phyloP scores from a whole-genome alignment of 2,888 invertebrate species.

The Andrena flavipes region DNA sequence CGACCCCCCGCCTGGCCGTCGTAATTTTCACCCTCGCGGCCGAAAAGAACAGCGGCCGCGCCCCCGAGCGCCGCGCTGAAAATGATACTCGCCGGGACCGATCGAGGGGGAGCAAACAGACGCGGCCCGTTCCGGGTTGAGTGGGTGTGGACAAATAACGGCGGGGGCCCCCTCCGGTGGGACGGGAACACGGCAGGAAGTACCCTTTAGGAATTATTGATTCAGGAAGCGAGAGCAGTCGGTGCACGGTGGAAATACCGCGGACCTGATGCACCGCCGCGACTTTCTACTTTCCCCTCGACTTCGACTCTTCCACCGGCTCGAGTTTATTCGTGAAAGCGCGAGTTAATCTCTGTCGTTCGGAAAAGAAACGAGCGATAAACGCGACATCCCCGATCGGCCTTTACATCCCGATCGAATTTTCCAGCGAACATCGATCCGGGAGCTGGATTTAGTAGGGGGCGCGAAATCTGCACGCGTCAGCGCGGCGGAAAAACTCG shows the following conservation, averaged over 20 bases:
- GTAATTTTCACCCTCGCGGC: slow-evolving; percentile 30
- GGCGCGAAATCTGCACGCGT: slow-evolving; percentile 1
- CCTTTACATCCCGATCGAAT: no score
- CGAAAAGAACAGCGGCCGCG: slow-evolving; percentile 36
- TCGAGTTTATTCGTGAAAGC: no score
- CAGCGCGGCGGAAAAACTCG: neutral
- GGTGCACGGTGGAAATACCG: neutral
- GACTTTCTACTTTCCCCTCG: neutral
- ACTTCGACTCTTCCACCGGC: no score
- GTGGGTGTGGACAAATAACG: slow-evolving; percentile 46
- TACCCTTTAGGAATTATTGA: slow-evolving; percentile 52
- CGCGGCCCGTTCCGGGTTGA: slow-evolving; percentile 24
- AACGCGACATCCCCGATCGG: no score
- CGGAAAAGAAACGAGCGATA: no score
- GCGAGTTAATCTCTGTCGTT: no score
- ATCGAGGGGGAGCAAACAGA: slow-evolving; percentile 36
- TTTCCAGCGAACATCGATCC: neutral
- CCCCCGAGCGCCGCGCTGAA: slow-evolving; percentile 30
- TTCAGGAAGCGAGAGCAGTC: slow-evolving; percentile 28
- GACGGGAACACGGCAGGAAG: slow-evolving; percentile 27
- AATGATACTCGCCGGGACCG: slow-evolving; percentile 29
- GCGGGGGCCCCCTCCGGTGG: neutral
- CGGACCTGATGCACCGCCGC: no score
- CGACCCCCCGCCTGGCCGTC: slow-evolving; percentile 9
- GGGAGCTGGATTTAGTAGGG: neutral